Evolutionary conservation across 2,113 vertebrate genomes (phyloP).

Genomic region (Sminthopsis crassicaudata): DNA sequence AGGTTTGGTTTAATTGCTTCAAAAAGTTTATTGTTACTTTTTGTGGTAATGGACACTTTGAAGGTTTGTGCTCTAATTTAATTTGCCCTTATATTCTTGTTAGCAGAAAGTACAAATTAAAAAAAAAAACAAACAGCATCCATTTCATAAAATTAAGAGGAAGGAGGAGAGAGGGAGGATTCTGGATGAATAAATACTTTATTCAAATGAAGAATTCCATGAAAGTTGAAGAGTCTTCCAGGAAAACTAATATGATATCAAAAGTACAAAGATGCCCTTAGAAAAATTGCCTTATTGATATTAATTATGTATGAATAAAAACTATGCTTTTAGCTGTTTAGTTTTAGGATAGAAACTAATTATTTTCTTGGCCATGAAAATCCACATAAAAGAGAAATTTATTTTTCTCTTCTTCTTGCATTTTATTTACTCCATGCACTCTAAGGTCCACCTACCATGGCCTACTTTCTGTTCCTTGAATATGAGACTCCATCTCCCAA

Average conservation of each 20-base stretch:
- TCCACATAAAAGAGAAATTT: neutral
- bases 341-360: constrained; percentile 29
- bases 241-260: constrained; percentile 86
- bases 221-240: constrained; percentile 82
- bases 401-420: neutral
- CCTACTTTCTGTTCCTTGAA: neutral
- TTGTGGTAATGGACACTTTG: constrained; percentile 43
- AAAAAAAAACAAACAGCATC: neutral
- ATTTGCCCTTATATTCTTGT: neutral
- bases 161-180: constrained; percentile 82
- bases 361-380: constrained; percentile 29
- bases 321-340: constrained; percentile 20
- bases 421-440: neutral
- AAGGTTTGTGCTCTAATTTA: neutral
- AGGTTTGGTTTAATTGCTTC: constrained; percentile 80
- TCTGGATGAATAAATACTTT: constrained; percentile 82
- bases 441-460: neutral
- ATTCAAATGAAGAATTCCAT: constrained; percentile 84
- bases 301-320: constrained; percentile 38
- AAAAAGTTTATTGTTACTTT: constrained; percentile 34
- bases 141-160: constrained; percentile 80
- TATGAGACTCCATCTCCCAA: neutral
- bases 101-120: neutral
- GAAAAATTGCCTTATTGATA: constrained; percentile 16
- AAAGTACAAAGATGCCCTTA: constrained; percentile 23